phyloP scores from a whole-genome alignment of 2,888 invertebrate species.

The Harpagoxenus sublaevis region DNA sequence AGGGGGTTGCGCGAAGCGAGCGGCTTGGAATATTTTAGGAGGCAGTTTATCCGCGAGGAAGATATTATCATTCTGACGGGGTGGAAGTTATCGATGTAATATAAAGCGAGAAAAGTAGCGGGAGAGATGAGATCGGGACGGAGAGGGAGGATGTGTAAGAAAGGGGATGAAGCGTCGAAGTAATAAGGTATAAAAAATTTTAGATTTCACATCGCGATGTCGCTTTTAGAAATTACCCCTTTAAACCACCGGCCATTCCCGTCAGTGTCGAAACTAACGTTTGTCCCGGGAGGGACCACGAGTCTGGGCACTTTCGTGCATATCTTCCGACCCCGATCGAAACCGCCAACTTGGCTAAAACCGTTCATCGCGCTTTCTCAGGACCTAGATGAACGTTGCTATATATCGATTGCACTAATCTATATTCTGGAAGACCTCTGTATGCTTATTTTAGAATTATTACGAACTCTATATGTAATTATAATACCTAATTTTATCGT shows the following conservation, averaged over 20 bases:
- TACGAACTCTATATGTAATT: background rate
- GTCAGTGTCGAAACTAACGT: constrained; percentile 36
- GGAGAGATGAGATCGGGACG: background rate
- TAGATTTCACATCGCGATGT: constrained; percentile 29
- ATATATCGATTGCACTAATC: background rate
- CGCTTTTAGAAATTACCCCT: constrained; percentile 22
- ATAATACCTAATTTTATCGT: background rate
- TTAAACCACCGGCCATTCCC: constrained; percentile 17
- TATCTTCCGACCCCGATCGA: constrained; percentile 62
- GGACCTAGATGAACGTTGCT: background rate
- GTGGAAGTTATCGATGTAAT: constrained; percentile 51
- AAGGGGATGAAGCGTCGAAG: background rate
- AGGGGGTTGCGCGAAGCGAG: constrained; percentile 6
- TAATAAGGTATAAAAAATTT: constrained; percentile 56
- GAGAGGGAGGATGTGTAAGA: background rate
- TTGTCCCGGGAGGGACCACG: constrained; percentile 17
- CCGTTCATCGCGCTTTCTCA: constrained; percentile 16
- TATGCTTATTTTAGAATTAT: constrained; percentile 2
- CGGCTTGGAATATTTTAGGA: constrained; percentile 54
- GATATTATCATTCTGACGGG: constrained; percentile 48
- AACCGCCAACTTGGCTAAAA: constrained; percentile 7
- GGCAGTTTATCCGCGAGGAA: constrained; percentile 51
- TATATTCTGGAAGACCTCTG: background rate
- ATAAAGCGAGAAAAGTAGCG: constrained; percentile 34
- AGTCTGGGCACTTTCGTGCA: constrained; percentile 50